Percentiles rank a stretch among this genome's conserved stretches.
phyloP scores from a whole-genome alignment of 2,797 vertebrate genomes.

The Coluber constrictor region DNA sequence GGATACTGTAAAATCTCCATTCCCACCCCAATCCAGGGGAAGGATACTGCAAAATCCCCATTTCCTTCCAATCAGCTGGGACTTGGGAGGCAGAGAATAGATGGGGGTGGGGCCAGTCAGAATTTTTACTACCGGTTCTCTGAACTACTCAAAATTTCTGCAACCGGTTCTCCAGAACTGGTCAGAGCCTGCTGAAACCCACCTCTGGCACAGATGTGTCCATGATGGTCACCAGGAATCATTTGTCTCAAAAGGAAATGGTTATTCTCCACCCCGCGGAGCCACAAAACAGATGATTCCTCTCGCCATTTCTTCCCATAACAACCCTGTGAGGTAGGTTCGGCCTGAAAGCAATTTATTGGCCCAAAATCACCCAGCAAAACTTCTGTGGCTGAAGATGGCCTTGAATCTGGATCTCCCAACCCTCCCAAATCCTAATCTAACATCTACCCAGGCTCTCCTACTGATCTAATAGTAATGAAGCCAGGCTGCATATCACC shows the following conservation, averaged over 20 bases:
- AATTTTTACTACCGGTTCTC: too few relatives aligned
- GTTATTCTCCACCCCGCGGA: neutral
- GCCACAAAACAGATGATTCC: neutral
- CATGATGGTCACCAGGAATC: neutral
- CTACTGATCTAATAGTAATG: neutral
- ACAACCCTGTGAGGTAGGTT: neutral
- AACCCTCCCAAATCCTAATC: neutral
- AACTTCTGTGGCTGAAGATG: neutral
- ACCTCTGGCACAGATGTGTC: neutral
- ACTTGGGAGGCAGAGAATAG: too few relatives aligned
- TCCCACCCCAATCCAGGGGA: too few relatives aligned
- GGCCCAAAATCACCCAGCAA: neutral
- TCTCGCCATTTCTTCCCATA: neutral
- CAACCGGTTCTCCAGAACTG: too few relatives aligned
- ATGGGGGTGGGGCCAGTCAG: accelerated
- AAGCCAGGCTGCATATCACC: neutral
- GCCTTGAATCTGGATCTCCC: neutral
- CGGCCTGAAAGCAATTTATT: neutral
- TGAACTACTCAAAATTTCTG: too few relatives aligned
- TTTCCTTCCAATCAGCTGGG: too few relatives aligned
- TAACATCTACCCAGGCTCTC: neutral
- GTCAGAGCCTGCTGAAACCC: too few relatives aligned
- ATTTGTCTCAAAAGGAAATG: neutral
- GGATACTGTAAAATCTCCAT: too few relatives aligned
- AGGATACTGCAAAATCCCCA: too few relatives aligned